Evolutionary conservation across 37 sponge, comb jelly and placozoan genomes (phyloP), one percentile per base, ranked within the genome.

Genomic region (Cliona cf. orientalis): DNA sequence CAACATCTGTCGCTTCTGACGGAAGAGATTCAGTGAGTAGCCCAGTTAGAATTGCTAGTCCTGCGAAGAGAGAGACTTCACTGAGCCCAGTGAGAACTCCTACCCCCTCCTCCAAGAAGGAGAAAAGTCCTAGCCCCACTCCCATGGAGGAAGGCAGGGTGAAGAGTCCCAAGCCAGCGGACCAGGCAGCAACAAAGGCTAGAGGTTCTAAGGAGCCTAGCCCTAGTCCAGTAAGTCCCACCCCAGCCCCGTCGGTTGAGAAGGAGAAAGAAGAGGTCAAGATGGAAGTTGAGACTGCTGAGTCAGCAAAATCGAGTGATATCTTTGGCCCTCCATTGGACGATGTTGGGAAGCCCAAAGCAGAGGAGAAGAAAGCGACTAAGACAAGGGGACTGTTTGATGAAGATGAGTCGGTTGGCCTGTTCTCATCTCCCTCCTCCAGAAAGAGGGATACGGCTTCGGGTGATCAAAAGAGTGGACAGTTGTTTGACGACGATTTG

Each of bases 281-380:
- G 53, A 55, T 31, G 58, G 53, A 74, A 74, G 57, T 35, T 39
- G 38, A 56, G 71, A 71, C 21, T 25, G 28, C 28, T 29, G 60
- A 37, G 68, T 37, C 68, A 5, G 12, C 5, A 2, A 67, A 29
- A 22, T 6, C 36, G 25, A 32, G 4, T 14, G 34, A 37, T 22
- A 32, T 33, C 21, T 21, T 37, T 37, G 39, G 25, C 60, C 23
- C 53, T 19, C 14, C 14, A 9, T 49, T 14, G 9, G 53, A 19
- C 14, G 53, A 49, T 14, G 19, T 35, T 5, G 66, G 35, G 5
- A 66, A 66, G 2, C 14, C 31, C 14, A 43, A 38, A 25, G 58
- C 4, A 36, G 9, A 26, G 53, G 29, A 33, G 58, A 31, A 74
- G 57, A 33, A 32, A 25, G 38, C 29, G 71, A 71, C 21, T 26